Evolutionary conservation across 2,113 vertebrate genomes (phyloP), one percentile per base, ranked within the genome.

Genomic region (Ochotona princeps): DNA sequence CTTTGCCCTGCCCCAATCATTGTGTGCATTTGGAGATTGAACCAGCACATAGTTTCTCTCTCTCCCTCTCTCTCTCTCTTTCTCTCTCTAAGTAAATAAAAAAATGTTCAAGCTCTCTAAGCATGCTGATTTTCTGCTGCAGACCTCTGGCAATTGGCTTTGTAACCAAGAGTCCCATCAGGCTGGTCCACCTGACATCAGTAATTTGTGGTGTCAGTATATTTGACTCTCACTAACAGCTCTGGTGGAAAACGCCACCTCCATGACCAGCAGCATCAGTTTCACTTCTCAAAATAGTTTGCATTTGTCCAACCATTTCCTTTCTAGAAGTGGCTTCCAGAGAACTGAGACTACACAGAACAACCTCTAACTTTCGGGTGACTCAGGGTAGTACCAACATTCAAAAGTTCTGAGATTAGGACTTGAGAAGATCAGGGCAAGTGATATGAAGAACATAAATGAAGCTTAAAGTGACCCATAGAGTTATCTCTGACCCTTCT

Each of bases 41-140:
- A 57, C 54, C 54, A 57, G 54, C 5, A 18, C 14, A 15, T 57
- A 57, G 54, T 57, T 13, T 57, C 54, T 57, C 54, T 14, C 17
- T 57, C 18, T 57, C 17, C 15, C 54, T 57, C 54, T 18, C 54
- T 57, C 54, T 17, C 54, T 17, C 54, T 1, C 17, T 57, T 17
- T 17, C 54, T 4, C 14, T 14, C 54, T 17, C 12, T 57, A 18
- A 57, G 54, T 57, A 57, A 57, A 57, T 57, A 14, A 14, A 18
- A 57, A 57, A 17, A 17, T 57, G 14, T 57, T 57, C 14, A 57
- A 57, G 18, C 54, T 18, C 14, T 57, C 54, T 57, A 18, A 57
- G 14, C 88, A 86, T 57, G 51, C 17, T 57, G n/a, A 76, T 13
- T 92, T 85, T 93, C 82, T 74, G 76, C 66, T 73, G 28, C 35